These are phyloP conservation scores for Pomatorhinus ruficollis DNA, from an alignment of 2,113 vertebrate genomes.

Conservation along the genomic window DNA sequence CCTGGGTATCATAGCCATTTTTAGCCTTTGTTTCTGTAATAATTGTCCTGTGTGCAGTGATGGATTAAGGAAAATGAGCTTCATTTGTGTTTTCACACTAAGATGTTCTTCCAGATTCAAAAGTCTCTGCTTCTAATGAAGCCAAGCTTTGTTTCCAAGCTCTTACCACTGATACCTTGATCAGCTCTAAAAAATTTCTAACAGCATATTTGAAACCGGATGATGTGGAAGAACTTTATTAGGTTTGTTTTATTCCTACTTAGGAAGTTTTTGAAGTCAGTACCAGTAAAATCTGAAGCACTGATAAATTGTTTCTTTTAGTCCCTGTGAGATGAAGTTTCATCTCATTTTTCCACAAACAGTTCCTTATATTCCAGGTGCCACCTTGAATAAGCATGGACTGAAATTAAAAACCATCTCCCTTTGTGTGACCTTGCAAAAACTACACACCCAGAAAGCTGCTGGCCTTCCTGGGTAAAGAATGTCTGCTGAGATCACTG, in stretches of 20 bases:
- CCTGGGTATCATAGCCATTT: not conserved
- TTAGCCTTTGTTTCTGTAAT: not conserved
- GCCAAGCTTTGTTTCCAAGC: not conserved
- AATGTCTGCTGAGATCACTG: not conserved
- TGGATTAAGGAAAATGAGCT: not conserved
- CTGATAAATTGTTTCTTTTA: not conserved
- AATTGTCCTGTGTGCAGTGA: not conserved
- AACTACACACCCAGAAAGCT: not conserved
- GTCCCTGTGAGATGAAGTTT: not conserved
- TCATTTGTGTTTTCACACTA: not conserved
- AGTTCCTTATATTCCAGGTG: not conserved
- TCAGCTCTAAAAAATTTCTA: not conserved
- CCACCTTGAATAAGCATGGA: not conserved
- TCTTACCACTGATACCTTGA: not conserved
- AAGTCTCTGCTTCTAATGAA: not conserved
- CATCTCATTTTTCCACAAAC: not conserved
- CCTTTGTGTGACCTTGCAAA: constrained; percentile 3
- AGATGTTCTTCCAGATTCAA: not conserved
- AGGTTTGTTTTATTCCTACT: not conserved
- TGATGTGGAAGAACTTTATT: not conserved
- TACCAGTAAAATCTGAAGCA: not conserved
- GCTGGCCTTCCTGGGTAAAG: not conserved
- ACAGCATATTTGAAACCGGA: not conserved
- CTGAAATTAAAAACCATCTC: constrained; percentile 4
- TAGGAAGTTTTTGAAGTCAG: not conserved